phyloP scores from a whole-genome alignment of 2,113 vertebrate species.

The Gobio gobio region DNA sequence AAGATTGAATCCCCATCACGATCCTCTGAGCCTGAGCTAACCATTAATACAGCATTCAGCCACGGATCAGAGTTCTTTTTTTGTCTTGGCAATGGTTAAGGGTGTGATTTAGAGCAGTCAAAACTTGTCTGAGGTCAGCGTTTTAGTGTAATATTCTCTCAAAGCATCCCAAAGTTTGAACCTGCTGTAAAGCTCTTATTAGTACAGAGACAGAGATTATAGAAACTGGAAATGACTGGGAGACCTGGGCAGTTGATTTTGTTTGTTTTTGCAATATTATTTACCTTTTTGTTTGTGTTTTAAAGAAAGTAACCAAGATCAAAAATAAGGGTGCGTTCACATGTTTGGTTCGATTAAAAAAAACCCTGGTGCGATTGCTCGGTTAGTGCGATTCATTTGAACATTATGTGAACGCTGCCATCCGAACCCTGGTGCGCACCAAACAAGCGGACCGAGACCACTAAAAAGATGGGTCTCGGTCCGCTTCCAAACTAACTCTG shows the following conservation, averaged over 20 bases:
- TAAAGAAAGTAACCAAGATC: background rate
- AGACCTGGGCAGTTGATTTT: background rate
- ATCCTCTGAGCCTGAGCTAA: constrained; percentile 16
- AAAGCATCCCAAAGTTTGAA: background rate
- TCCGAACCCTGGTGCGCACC: no score
- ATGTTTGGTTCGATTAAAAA: no score
- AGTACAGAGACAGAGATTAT: background rate
- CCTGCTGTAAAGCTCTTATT: constrained; percentile 13
- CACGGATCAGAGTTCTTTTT: background rate
- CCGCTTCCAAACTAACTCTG: no score
- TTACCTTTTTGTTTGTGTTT: background rate
- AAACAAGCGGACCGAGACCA: no score
- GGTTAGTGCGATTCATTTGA: no score
- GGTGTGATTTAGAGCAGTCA: constrained; percentile 6
- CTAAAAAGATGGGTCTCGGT: no score
- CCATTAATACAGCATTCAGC: background rate
- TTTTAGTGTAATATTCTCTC: background rate
- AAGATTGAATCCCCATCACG: background rate
- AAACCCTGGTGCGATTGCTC: no score
- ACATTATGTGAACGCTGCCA: no score
- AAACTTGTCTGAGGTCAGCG: constrained; percentile 17
- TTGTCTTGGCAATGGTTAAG: background rate
- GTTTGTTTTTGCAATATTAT: background rate
- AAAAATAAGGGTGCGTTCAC: no score
- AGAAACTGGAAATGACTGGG: background rate